Evolutionary conservation across 1,140 invertebrate species (phyloP).

Genomic region (Aphidius gifuensis): DNA sequence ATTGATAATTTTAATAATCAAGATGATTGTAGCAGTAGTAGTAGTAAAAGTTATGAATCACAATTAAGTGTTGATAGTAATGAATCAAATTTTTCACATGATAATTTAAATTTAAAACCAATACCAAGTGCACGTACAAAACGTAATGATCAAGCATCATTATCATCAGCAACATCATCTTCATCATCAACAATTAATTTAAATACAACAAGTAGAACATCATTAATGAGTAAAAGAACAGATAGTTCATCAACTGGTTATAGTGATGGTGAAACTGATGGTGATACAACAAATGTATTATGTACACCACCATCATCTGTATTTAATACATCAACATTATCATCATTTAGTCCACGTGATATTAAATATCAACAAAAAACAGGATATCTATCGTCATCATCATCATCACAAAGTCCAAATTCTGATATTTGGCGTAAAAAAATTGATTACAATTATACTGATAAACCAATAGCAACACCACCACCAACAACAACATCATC

Average conservation of each 20-base stretch:
- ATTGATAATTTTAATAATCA: background rate
- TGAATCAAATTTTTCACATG: slow-evolving; percentile 47
- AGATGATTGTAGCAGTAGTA: background rate
- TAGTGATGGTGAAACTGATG: slow-evolving; percentile 58
- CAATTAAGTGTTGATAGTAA: slow-evolving; percentile 51
- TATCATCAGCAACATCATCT: slow-evolving; percentile 31
- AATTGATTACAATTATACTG: slow-evolving; percentile 20
- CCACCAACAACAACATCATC: slow-evolving; percentile 42
- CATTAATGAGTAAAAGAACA: slow-evolving; percentile 41
- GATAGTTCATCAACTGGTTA: slow-evolving; percentile 52
- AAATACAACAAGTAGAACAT: slow-evolving; percentile 36
- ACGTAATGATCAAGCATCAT: slow-evolving; percentile 41
- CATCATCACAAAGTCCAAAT: slow-evolving; percentile 40
- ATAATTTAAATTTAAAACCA: slow-evolving; percentile 43
- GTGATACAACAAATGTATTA: slow-evolving; percentile 46
- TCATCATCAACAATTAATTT: slow-evolving; percentile 34
- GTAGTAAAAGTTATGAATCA: slow-evolving; percentile 49
- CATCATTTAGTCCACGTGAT: slow-evolving; percentile 34
- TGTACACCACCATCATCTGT: slow-evolving; percentile 51
- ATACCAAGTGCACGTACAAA: slow-evolving; percentile 47
- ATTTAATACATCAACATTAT: slow-evolving; percentile 30
- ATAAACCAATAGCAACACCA: slow-evolving; percentile 39
- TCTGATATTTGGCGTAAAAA: slow-evolving; percentile 44
- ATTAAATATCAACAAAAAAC: slow-evolving; percentile 32
- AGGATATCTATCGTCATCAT: slow-evolving; percentile 20